Base-by-base conservation (phyloP, 2,797 vertebrate genomes). In the Anolis apletophallus region DNA sequence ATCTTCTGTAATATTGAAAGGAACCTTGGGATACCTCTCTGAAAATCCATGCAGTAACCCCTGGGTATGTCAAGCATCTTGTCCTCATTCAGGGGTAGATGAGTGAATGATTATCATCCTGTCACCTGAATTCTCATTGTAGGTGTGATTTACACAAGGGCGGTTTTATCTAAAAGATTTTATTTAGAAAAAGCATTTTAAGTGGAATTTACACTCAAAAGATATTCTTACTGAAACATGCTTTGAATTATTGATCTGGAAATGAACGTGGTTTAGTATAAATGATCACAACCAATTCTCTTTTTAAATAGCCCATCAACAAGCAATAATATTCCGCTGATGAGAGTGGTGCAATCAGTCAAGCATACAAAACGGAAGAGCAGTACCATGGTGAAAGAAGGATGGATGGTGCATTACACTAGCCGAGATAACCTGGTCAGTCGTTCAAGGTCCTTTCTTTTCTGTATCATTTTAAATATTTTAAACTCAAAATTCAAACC, bases 361-460 rank as follows among this genome's bases (percentile, higher is more conserved):
- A 99, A 98, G 94, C 98, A 99, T 93, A 98, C 98, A 29, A 99
- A 99, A 95, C 97, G 98, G 97, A 99, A 98, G 97, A 99, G 97
- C 95, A 99, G 98, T 96, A 99, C 96, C n/a, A 97, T 98, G 95
- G 97, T 99, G 96, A 99, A 99, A 95, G 98, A 99, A 94, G 98
- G 98, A 12, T 99, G 98, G 98, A 98, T 99, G 97, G 98, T 99
- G 82, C 98, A 99, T 92, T 98, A 97, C 85, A 99, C 98, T 92
- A 99, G 97, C 95, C 98, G 98, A 93, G 98, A 99, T 89, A 98
- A 97, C 32, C 95, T 99, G 97, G 98, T 99, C 94, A 96, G 97
- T 95, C 83, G 61, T 23, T 19, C 84, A 2, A 59, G 11, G 59
- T 83, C 91, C 54, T 85, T 88, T 19, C 90, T 11, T 77, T 36